Conservation (phyloP, 2,113 vertebrate species). For the Actenoides lindsayi region DNA sequence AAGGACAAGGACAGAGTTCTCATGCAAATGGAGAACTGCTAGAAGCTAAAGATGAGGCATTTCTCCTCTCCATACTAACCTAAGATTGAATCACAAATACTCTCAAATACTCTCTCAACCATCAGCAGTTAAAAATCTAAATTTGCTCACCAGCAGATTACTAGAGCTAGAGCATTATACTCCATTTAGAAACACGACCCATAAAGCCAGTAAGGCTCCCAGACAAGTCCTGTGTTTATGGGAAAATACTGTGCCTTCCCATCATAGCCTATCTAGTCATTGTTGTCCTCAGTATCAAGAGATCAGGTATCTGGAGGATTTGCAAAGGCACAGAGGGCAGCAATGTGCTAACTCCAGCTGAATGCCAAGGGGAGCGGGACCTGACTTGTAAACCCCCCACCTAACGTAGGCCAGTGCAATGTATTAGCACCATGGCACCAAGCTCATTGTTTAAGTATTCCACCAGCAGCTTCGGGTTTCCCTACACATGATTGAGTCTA, state of each 20-base stretch:
- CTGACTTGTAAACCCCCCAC: neutral
- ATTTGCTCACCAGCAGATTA: neutral
- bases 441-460: neutral
- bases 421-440: neutral
- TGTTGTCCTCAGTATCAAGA: neutral
- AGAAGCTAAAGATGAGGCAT: neutral
- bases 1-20: neutral
- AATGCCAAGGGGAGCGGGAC: neutral
- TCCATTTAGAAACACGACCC: neutral
- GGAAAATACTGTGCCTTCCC: neutral
- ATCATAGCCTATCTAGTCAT: neutral
- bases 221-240: neutral
- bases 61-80: neutral
- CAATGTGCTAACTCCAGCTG: neutral
- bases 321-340: conserved; percentile 6
- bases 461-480: neutral
- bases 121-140: neutral
- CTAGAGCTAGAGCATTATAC: neutral
- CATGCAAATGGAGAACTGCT: neutral
- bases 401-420: neutral
- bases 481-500: neutral
- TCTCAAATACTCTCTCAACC: neutral
- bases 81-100: neutral
- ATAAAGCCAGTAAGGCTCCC: neutral
- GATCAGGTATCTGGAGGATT: neutral